Conservation (phyloP, 2,797 vertebrate species). For the Chaetophractus vellerosus region DNA sequence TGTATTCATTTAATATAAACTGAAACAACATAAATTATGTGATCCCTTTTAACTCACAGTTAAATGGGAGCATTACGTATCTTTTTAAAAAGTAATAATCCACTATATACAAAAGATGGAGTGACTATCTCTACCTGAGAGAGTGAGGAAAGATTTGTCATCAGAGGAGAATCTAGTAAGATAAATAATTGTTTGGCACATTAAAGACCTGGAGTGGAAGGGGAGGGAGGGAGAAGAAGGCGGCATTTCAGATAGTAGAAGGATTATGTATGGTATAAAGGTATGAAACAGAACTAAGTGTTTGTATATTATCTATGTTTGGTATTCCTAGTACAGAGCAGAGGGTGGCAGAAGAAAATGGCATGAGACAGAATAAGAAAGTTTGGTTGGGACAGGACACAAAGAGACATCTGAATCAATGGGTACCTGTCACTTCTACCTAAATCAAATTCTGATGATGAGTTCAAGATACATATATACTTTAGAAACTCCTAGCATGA, state of each 20-base stretch:
- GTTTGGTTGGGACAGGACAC: background rate
- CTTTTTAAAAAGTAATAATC: background rate
- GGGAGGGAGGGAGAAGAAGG: background rate
- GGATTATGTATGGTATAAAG: background rate
- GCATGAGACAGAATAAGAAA: background rate
- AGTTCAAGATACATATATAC: background rate
- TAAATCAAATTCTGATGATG: background rate
- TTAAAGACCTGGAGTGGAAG: background rate
- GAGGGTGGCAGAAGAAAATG: background rate
- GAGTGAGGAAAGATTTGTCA: background rate
- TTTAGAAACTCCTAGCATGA: background rate
- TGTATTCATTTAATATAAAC: slow-evolving; percentile 33
- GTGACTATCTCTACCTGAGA: background rate
- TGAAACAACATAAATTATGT: background rate
- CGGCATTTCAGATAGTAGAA: background rate
- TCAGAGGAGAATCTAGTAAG: background rate
- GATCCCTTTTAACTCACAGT: background rate
- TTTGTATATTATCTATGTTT: background rate
- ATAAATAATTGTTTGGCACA: background rate
- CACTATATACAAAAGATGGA: background rate
- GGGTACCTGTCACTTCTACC: background rate
- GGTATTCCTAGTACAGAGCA: background rate
- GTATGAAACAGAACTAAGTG: background rate
- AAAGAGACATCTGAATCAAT: background rate
- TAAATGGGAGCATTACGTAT: background rate